A percentile compares a stretch with the other conserved stretches of the same genome.
phyloP scores from a whole-genome alignment of 1,140 invertebrate genomes.

The Diuraphis noxia region DNA sequence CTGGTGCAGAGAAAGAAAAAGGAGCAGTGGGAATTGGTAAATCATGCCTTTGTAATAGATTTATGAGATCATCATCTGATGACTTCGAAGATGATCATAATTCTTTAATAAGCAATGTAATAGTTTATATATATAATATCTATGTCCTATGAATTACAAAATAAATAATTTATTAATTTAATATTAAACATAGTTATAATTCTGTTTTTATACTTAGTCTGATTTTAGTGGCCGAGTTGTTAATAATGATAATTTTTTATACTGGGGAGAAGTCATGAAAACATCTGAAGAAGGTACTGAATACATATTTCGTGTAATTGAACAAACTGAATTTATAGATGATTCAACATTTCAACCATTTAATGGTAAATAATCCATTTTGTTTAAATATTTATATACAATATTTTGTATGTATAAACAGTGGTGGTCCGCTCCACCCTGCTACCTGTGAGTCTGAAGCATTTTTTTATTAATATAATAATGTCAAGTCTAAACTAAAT shows the following conservation, averaged over 20 bases:
- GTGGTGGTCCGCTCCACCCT: background rate
- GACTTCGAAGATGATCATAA: constrained; percentile 97
- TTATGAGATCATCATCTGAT: constrained; percentile 90
- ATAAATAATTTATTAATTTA: background rate
- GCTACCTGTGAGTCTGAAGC: background rate
- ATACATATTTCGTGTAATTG: constrained; percentile 91
- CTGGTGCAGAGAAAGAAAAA: constrained; percentile 93
- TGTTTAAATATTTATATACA: background rate
- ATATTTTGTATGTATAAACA: background rate
- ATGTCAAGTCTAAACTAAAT: background rate
- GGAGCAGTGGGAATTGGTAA: constrained; percentile 94
- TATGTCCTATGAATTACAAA: background rate
- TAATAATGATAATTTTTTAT: constrained; percentile 98
- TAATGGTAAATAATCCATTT: constrained; percentile 67
- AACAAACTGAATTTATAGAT: constrained; percentile 98
- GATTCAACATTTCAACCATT: constrained; percentile 98
- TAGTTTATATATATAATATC: background rate
- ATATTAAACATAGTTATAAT: background rate
- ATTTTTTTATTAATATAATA: background rate
- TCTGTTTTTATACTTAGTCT: constrained; percentile 66
- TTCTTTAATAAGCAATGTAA: constrained; percentile 89
- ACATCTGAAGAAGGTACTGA: constrained; percentile 86
- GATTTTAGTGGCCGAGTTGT: constrained; percentile 98
- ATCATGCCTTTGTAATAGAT: constrained; percentile 96
- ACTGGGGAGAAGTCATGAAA: constrained; percentile 94